Percentiles rank a stretch among this genome's conserved stretches.
These are phyloP conservation scores for Platycnemis pennipes DNA, from an alignment of 2,888 invertebrate genomes.

Conservation along the genomic window DNA sequence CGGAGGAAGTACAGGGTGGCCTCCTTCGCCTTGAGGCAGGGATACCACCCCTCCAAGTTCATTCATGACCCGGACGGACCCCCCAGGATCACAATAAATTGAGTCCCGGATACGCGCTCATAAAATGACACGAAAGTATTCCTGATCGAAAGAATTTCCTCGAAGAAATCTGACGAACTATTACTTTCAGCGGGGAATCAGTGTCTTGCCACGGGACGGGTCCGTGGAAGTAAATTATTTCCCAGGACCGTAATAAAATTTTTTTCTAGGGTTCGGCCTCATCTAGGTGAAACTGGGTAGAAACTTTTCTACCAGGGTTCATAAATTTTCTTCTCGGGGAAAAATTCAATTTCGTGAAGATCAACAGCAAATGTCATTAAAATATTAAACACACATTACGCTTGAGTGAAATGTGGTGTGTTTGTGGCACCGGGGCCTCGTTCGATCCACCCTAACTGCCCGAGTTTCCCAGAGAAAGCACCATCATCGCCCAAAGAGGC, in stretches of 20 bases:
- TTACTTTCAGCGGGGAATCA: neutral
- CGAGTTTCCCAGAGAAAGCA: neutral
- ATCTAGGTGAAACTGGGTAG: neutral
- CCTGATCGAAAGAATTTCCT: neutral
- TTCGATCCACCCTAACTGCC: neutral
- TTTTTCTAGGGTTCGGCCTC: neutral
- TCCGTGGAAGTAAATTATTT: neutral
- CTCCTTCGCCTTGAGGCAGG: neutral
- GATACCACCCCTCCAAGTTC: slow-evolving; percentile 17
- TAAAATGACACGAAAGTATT: neutral
- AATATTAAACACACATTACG: neutral
- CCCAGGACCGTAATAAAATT: neutral
- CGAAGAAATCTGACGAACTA: neutral
- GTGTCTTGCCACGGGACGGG: neutral
- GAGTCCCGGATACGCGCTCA: neutral
- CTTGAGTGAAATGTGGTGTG: neutral
- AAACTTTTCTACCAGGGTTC: neutral
- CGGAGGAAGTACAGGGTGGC: neutral
- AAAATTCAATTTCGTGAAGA: neutral
- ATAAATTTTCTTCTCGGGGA: neutral
- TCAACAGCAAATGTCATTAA: neutral
- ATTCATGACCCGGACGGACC: neutral
- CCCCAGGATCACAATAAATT: neutral
- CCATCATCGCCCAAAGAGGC: no score
- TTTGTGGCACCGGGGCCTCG: neutral